Base-by-base conservation (phyloP, 2,888 invertebrate species). In the Cenopis cana region DNA sequence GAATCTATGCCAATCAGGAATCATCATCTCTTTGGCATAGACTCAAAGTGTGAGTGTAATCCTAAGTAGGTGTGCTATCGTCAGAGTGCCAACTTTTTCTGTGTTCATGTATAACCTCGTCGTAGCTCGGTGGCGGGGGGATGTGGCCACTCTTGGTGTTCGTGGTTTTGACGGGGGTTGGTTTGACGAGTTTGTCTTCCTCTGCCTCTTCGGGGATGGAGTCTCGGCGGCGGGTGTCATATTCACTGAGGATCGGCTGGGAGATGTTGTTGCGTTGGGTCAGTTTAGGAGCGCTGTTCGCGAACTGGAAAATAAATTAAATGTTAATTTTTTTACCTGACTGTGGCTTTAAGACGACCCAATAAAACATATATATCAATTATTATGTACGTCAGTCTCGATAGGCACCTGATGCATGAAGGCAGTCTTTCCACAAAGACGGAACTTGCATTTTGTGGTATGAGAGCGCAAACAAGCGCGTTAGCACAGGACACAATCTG, bases 121-220 rank as follows among this genome's bases (percentile, higher is more conserved):
- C 90, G 60, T 93, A 93, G 1, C 84, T 90, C 0, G 92, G 93
- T 0, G 91, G 92, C 20, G 91, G 89, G 2, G 87, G 89, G 6
- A 90, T 74, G 57, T 89, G 85, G 46, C 85, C 90, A 69, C 89
- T 90, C 66, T 87, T 90, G n/a, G 90, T 89, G 68, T 91, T 90
- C 0, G 83, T 82, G 3, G 89, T 83, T 70, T 85, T 86, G 3
- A 85, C 79, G 0, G 78, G 29, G 46, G 60, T 29, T 46, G 46
- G 20, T 20, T 46, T 81, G 0, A 85, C 84, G 11, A 93, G 77
- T 1, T 86, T 83, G 60, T 94, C 93, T 74, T 94, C 94, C 61
- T 94, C 94, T 0, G 90, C 90, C 78, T 95, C 95, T 79, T 95
- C 95, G 0, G 95, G 95, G 69, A 95, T 95, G n/a, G 95, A 94